Evolutionary conservation across 1,140 invertebrate genomes (phyloP).

Genomic region (Drosophila sproati): DNA sequence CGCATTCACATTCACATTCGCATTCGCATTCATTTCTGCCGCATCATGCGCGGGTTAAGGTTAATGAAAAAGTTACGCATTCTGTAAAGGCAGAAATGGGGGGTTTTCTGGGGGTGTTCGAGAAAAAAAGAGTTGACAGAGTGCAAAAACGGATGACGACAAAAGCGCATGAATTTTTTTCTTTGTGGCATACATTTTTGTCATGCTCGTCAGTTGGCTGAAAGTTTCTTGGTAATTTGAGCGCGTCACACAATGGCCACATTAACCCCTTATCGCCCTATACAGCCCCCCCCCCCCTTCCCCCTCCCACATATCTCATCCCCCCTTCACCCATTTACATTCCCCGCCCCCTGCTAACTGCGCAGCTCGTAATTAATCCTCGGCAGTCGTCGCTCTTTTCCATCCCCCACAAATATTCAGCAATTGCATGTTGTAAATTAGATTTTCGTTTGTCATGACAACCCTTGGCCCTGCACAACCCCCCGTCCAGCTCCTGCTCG

Average conservation of each 20-base stretch:
- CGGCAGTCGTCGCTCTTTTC: conserved; percentile 26
- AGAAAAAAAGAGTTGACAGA: conserved; percentile 41
- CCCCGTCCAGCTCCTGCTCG: no score
- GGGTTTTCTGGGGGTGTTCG: not conserved
- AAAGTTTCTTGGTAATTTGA: conserved; percentile 70
- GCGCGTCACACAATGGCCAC: conserved; percentile 46
- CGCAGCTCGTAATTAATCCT: conserved; percentile 74
- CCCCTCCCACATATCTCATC: not conserved
- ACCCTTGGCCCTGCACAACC: conserved; percentile 38
- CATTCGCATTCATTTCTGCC: conserved; percentile 39
- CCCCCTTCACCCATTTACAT: not conserved
- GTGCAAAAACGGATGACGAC: conserved; percentile 12
- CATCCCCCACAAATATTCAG: conserved; percentile 41
- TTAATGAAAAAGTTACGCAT: conserved; percentile 72
- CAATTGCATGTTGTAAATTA: conserved; percentile 81
- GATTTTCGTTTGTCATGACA: conserved; percentile 79
- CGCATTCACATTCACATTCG: conserved; percentile 38
- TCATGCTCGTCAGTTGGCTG: conserved; percentile 61
- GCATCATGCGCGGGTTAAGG: conserved; percentile 54
- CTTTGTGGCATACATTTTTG: conserved; percentile 28
- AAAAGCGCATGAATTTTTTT: conserved; percentile 56
- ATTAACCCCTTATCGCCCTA: conserved; percentile 75
- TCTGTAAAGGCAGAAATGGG: not conserved
- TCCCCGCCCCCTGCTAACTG: conserved; percentile 47
- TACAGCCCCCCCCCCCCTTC: not conserved